Base-by-base conservation (phyloP, 92 coral and sea anemone genomes). In the Virgularia gustaviana region DNA sequence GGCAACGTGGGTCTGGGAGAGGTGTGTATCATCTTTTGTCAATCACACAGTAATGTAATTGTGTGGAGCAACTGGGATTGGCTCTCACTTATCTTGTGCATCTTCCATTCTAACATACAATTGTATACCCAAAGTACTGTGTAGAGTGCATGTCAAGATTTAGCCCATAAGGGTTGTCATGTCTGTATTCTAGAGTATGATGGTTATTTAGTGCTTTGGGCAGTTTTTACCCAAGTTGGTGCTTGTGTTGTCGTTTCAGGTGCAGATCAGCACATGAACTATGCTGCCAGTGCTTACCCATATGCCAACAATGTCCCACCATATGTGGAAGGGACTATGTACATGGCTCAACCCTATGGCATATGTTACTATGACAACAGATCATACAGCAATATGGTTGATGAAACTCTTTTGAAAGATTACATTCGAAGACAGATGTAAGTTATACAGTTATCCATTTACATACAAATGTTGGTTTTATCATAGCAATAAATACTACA, bases 371-470 rank as follows among this genome's bases (percentile, higher is more conserved):
- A 84, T 79, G 90, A 89, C 70, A 84, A 79, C 59, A 77, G 90
- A 9, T 81, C 70, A 16, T 78, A 65, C 49, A 66, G 38, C 13
- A 66, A 44, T 44, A 66, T 66, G 73, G 73, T 81, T 15, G 96
- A 92, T 22, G 85, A 90, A 0, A 63, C 52, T 6, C 82, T 91
- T 0, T 61, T 92, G 29, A 88, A 73, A 18, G 98, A 92, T 25
- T 89, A 86, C 45, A 83, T 92, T 71, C 81, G 81, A 64, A 89
- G 86, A 64, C 98, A 92, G 76, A 89, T 92, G 98, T 92, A 79
- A 92, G 96, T 76, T 9, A 38, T 30, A 4, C 33, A 60, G 28
- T 1, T 38, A 31, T 57, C 4, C 32, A 6, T 24, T 57, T 5
- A n/a, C n/a, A n/a, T n/a, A n/a, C n/a, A n/a, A n/a, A n/a, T 39